Base-by-base conservation (phyloP, 2,797 vertebrate genomes). In the Pachyuromys duprasi region DNA sequence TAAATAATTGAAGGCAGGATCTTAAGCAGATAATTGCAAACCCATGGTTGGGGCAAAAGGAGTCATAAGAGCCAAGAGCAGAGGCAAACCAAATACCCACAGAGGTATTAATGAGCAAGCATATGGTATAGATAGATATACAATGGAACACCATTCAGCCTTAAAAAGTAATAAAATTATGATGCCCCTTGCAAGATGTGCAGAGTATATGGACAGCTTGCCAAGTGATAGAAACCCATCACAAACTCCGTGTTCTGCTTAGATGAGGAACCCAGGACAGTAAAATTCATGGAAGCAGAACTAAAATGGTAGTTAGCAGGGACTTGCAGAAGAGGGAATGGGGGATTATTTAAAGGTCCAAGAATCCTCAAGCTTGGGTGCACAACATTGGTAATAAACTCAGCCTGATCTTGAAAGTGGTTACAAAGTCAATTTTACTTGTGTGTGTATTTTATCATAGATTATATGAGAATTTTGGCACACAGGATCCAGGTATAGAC, bases 21-120 rank as follows among this genome's bases (percentile, higher is more conserved):
- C 62, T 57, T 28, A 9, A 15, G 45, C 15, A 63, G 20, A 17
- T 49, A 24, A 57, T n/a, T 8, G 11, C 11, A 39, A 12, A 13
- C 11, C 36, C 20, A 31, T 0, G 11, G 2, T 76, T 63, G 53
- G 0, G 20, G 70, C 26, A 4, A 31, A 28, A 3, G 28, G 75
- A 8, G 26, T 63, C 20, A 1, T 5, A 36, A 17, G 4, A 36
- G 28, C 36, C 4, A 2, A 42, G 18, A 45, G 9, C 0, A 9
- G 69, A 57, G 57, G 55, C 49, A 15, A 26, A 3, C 2, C 26
- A 9, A 36, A 28, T 33, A 0, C n/a, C n/a, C 28, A 26, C 22
- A 0, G 12, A 24, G 12, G 81, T 75, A 8, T 6, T 5, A 39
- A 24, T 0, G 14, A 74, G 28, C 11, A 26, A 49, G 24, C 31